Evolutionary conservation across 2,113 vertebrate genomes (phyloP).

Genomic region (Microtus ochrogaster): DNA sequence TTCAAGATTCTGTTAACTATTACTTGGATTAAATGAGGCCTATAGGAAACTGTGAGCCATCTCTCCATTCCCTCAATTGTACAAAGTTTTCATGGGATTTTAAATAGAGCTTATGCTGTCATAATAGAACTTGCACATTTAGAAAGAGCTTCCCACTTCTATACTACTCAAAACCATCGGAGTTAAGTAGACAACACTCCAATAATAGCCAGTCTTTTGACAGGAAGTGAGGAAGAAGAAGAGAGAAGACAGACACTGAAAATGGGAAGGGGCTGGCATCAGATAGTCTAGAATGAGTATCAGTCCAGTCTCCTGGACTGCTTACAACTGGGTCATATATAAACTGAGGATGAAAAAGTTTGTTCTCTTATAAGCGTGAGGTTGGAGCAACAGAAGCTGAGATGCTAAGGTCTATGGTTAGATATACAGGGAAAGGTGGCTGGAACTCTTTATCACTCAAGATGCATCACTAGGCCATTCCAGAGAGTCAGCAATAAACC

Average conservation of each 20-base stretch:
- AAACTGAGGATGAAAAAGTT: constrained; percentile 17
- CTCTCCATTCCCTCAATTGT: not conserved
- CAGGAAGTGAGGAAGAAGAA: not conserved
- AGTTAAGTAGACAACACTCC: not conserved
- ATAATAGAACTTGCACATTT: constrained; percentile 43
- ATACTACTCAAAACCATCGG: constrained; percentile 8
- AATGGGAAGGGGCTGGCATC: not conserved
- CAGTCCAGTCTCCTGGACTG: not conserved
- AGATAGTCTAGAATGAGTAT: not conserved
- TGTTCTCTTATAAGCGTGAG: not conserved
- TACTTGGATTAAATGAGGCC: constrained; percentile 20
- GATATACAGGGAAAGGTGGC: not conserved
- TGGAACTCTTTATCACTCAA: not conserved
- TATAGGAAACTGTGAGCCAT: not conserved
- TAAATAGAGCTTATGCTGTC: constrained; percentile 14
- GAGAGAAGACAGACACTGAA: constrained; percentile 8
- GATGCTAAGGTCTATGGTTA: not conserved
- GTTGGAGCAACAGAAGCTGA: not conserved
- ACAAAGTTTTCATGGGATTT: constrained; percentile 10
- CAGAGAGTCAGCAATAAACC: not conserved
- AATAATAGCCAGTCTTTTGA: constrained; percentile 16
- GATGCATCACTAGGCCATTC: not conserved
- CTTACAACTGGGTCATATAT: not conserved
- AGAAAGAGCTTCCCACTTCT: constrained; percentile 1
- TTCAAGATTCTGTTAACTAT: constrained; percentile 36